Base-by-base conservation (phyloP, 2,113 vertebrate genomes). In the Crocuta crocuta region DNA sequence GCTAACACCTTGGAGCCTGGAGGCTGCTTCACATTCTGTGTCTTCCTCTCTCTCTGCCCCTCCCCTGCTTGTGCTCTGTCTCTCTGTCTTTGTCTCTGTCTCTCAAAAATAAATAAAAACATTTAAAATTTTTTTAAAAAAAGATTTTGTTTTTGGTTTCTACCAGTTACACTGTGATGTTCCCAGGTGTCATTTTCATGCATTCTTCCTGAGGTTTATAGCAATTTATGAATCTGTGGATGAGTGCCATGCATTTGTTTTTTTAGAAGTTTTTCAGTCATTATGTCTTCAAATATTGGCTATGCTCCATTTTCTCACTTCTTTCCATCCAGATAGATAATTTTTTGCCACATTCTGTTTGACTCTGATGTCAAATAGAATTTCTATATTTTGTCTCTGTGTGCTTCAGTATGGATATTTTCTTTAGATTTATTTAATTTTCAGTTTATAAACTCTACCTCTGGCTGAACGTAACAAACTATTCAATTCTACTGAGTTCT, bases 361-460 rank as follows among this genome's bases (percentile, higher is more conserved):
- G 31, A 35, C 33, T 61, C n/a, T 79, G 50, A n/a, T 10, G 12
- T 50, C 50, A 50, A 50, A 50, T 13, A 50, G 50, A 13, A 50
- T 95, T 66, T 78, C 45, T 85, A 2, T 13, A 63, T 85, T 94
- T 92, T 89, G 7, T 86, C 50, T 84, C 53, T 50, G 68, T 2
- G 65, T 55, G 10, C 12, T 81, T 90, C 55, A 53, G 24, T 86
- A 71, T 95, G 50, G 10, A 61, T 63, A 81, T 76, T 78, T 92
- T 92, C 43, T 94, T 95, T 93, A 89, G 43, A 84, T 89, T 76
- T 70, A 23, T 45, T 65, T 91, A 50, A 83, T 71, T 91, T 83
- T 39, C 21, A 97, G 21, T 61, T 93, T 78, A 93, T 4, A 80
- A 93, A 88, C 63, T 80, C 26, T 93, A 74, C 63, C 61, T 83